phyloP scores from a whole-genome alignment of 2,888 invertebrate species.

The Cynaeus angustus region DNA sequence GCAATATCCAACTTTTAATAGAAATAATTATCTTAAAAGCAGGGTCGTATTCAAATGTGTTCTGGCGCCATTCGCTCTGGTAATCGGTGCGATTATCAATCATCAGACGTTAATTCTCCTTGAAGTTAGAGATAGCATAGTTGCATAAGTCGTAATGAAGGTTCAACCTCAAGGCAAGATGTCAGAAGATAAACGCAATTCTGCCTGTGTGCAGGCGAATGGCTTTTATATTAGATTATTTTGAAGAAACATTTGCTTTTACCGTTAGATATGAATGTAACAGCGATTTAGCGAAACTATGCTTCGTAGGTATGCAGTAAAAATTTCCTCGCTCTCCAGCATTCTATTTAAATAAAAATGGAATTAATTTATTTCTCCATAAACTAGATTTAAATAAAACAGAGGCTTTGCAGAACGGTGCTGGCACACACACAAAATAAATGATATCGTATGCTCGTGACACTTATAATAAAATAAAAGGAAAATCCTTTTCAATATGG shows the following conservation, averaged over 20 bases:
- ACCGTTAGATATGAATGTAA: constrained; percentile 53
- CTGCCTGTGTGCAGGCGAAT: constrained; percentile 54
- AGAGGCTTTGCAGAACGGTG: constrained; percentile 44
- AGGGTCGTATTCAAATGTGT: constrained; percentile 5
- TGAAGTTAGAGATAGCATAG: constrained; percentile 21
- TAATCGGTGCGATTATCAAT: constrained; percentile 35
- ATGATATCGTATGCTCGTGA: constrained; percentile 54
- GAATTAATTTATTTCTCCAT: constrained; percentile 56
- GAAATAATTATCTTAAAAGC: constrained; percentile 20
- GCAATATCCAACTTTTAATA: constrained; percentile 16
- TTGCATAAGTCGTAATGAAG: constrained; percentile 24
- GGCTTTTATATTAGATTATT: constrained; percentile 56
- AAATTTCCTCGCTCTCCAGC: constrained; percentile 29
- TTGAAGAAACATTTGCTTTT: constrained; percentile 54
- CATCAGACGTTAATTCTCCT: constrained; percentile 26
- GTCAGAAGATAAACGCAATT: constrained; percentile 9
- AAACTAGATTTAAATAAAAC: constrained; percentile 60
- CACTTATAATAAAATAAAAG: constrained; percentile 56
- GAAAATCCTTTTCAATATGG: constrained; percentile 55
- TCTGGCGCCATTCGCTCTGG: not conserved
- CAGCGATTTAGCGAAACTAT: constrained; percentile 55
- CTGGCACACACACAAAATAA: constrained; percentile 58
- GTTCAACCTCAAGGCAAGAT: constrained; percentile 13
- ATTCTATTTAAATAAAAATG: constrained; percentile 50
- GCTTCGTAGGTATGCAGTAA: constrained; percentile 19